phyloP scores from a whole-genome alignment of 2,888 invertebrate genomes.

The Eupithecia insigniata region DNA sequence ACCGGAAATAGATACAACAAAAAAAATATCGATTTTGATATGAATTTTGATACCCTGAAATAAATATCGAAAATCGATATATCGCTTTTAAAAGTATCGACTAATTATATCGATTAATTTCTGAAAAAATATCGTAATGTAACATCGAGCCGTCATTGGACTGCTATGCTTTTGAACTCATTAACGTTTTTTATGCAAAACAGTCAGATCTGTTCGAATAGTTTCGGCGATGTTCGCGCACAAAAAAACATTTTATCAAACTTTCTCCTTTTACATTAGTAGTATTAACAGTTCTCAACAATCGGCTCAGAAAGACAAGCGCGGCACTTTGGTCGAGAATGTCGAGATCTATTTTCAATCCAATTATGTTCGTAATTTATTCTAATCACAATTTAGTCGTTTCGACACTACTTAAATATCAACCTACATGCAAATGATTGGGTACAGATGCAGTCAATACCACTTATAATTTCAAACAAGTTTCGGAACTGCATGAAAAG shows the following conservation, averaged over 20 bases:
- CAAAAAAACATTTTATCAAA: background rate
- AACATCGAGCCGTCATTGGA: background rate
- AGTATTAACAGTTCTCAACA: background rate
- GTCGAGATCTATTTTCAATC: background rate
- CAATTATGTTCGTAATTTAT: background rate
- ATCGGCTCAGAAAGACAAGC: background rate
- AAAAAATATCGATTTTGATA: no score
- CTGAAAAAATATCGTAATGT: no score
- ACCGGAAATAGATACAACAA: no score
- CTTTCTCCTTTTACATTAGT: background rate
- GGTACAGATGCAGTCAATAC: background rate
- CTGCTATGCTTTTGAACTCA: no score
- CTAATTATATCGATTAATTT: no score
- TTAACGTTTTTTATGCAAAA: background rate
- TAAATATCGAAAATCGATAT: no score
- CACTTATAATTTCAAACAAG: background rate
- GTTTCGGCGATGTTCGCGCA: background rate
- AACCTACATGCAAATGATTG: background rate
- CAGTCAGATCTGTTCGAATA: background rate
- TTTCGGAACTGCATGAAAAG: background rate
- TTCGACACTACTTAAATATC: background rate
- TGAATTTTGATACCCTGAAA: no score
- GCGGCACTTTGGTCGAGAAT: background rate
- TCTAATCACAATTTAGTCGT: background rate
- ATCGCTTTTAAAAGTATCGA: no score